phyloP scores from a whole-genome alignment of 1,140 invertebrate genomes.

The Caenorhabditis briggsae region DNA sequence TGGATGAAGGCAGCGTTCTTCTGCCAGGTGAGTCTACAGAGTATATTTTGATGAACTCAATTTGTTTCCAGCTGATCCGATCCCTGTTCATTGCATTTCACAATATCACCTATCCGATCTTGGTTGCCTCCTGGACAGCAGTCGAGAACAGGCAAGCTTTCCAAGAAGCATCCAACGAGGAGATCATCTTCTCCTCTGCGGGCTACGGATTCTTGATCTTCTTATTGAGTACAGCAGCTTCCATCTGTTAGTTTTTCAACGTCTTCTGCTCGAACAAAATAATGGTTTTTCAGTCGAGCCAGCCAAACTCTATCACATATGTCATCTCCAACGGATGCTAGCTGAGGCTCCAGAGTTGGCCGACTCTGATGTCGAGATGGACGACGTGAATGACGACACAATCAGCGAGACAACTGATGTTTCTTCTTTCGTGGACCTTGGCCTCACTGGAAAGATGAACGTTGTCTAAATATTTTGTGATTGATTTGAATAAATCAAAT shows the following conservation, averaged over 20 bases:
- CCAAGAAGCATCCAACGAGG: not conserved
- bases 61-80: not conserved
- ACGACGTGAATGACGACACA: not conserved
- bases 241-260: not conserved
- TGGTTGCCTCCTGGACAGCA: not conserved
- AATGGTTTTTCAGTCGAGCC: slow-evolving; percentile 1
- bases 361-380: not conserved
- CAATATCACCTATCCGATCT: not conserved
- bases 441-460: too few species aligned
- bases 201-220: not conserved
- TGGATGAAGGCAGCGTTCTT: slow-evolving; percentile 4
- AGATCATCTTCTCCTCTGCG: not conserved
- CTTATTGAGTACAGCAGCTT: not conserved
- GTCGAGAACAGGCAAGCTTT: not conserved
- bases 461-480: too few species aligned
- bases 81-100: not conserved
- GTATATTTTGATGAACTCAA: not conserved
- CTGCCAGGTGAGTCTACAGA: not conserved
- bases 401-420: not conserved
- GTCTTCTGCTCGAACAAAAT: not conserved
- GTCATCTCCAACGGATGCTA: not conserved
- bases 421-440: not conserved
- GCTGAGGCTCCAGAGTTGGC: not conserved
- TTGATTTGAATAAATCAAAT: too few species aligned
- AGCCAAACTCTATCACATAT: slow-evolving; percentile 17